Evolutionary conservation across 1,140 invertebrate genomes (phyloP), one percentile per base, ranked within the genome.

Genomic region (Saccostrea cuccullata): DNA sequence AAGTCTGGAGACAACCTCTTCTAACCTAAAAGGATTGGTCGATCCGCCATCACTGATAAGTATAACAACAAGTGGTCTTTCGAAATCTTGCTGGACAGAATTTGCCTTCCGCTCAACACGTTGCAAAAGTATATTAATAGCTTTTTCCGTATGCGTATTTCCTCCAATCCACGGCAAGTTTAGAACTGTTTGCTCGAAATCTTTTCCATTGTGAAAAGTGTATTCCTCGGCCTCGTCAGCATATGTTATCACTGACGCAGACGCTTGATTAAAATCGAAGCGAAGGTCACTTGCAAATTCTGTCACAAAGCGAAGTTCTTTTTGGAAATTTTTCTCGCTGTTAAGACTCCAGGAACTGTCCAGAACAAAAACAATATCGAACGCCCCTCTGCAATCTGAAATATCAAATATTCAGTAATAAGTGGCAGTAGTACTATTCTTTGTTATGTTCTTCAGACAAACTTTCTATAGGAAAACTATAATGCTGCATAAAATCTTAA

Each of bases 81-180:
- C 82, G 6, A n/a, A 23, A 84, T 12, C 26, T 1, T 20, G 55
- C 82, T 56, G 47, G 47, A 55, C 82, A 15, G 40, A 55, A 23
- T 56, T 55, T 20, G 20, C 47, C n/a, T 82, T 77, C 15, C 26
- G n/a, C 26, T 77, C 67, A 20, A 56, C 55, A 55, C 87, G 13
- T n/a, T 64, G 13, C 26, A 87, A 30, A 56, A 90, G 85, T 15
- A 84, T 26, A 30, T 84, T 67, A 2, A 91, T 85, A 36, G 91
- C 91, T 23, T 85, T 86, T 64, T 84, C 83, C 1, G 91, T 91
- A 55, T 89, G 83, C 60, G 91, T 91, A 23, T 84, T 60, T 26
- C 89, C 89, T 23, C 85, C 88, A 36, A 84, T 60, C 85, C 88
- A 90, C 17, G 86, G 83, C 82, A 90, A 83, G 56, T 85, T 85